phyloP scores from a whole-genome alignment of 2,113 vertebrate species.

The Micromys minutus region DNA sequence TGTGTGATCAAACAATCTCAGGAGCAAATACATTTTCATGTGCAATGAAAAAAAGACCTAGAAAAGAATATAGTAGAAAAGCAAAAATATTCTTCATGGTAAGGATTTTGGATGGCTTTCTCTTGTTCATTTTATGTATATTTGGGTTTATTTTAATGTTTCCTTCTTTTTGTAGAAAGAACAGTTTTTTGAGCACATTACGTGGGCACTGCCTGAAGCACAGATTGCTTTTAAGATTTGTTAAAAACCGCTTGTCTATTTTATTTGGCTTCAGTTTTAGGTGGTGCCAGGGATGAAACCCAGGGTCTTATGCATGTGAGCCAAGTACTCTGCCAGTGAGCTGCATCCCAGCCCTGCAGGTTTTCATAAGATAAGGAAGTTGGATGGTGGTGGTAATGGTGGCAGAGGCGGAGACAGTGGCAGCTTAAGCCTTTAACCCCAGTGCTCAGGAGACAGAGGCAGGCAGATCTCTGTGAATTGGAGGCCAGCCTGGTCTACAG shows the following conservation, averaged over 20 bases:
- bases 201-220: too few relatives aligned
- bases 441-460: too few relatives aligned
- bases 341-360: too few relatives aligned
- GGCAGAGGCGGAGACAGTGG: too few relatives aligned
- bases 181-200: background rate
- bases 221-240: background rate
- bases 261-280: background rate
- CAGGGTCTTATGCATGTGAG: background rate
- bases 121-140: background rate
- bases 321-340: background rate
- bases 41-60: background rate
- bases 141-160: background rate
- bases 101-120: background rate
- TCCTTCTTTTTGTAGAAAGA: background rate
- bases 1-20: background rate
- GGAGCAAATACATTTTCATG: background rate
- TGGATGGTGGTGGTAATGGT: too few relatives aligned
- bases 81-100: background rate
- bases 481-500: too few relatives aligned
- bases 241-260: background rate
- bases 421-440: too few relatives aligned
- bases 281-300: background rate
- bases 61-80: background rate
- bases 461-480: too few relatives aligned
- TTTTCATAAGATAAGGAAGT: background rate